Conservation (phyloP, 2,888 invertebrate species). For the Nomada hirtipes region DNA sequence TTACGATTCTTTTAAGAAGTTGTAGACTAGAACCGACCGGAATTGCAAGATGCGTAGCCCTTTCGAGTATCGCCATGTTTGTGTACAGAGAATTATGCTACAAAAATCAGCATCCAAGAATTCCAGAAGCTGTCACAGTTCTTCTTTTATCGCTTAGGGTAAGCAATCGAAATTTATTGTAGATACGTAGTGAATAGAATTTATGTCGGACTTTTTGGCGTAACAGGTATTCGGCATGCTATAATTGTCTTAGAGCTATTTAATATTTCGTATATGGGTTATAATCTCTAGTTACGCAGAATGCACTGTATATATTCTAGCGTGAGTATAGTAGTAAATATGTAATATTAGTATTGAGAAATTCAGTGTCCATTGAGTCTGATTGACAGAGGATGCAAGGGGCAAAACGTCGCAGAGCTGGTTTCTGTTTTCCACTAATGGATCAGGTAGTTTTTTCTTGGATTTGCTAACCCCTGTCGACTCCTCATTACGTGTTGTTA, state of each 20-base stretch:
- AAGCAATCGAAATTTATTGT: slow-evolving; percentile 72
- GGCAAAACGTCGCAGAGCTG: slow-evolving; percentile 78
- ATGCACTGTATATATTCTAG: slow-evolving; percentile 7
- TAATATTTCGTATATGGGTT: slow-evolving; percentile 29
- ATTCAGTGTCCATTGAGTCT: slow-evolving; percentile 74
- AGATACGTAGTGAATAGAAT: not conserved
- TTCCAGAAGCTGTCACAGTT: slow-evolving; percentile 89
- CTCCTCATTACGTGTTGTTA: slow-evolving; percentile 63
- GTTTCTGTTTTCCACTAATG: slow-evolving; percentile 78
- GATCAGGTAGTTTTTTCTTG: slow-evolving; percentile 78
- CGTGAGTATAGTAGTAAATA: slow-evolving; percentile 13
- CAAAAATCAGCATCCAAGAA: slow-evolving; percentile 87
- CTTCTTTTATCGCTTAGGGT: slow-evolving; percentile 89
- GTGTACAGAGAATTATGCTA: slow-evolving; percentile 88
- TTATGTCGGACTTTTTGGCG: not conserved
- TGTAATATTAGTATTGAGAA: slow-evolving; percentile 59
- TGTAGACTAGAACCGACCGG: slow-evolving; percentile 95
- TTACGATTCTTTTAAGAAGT: slow-evolving; percentile 94
- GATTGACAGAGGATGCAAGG: slow-evolving; percentile 77
- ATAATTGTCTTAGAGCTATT: slow-evolving; percentile 16
- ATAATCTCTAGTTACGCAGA: slow-evolving; percentile 20
- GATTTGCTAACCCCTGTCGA: slow-evolving; percentile 65
- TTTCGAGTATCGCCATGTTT: slow-evolving; percentile 93
- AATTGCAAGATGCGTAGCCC: slow-evolving; percentile 94
- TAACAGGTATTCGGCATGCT: slow-evolving; percentile 33